phyloP scores from a whole-genome alignment of 2,888 invertebrate species.

The Synergus japonicus region DNA sequence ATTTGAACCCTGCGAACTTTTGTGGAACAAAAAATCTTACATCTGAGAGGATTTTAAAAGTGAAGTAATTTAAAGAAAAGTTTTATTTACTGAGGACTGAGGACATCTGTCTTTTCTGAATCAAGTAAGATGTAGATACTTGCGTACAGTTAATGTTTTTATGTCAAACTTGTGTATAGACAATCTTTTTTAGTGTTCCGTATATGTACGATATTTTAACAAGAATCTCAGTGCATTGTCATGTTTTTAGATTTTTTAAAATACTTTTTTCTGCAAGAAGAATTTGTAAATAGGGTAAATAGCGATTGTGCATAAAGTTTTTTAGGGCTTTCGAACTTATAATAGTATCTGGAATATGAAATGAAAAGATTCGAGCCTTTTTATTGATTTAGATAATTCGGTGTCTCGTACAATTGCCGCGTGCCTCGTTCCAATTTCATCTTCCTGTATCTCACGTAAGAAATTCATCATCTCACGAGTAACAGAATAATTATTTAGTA shows the following conservation, averaged over 20 bases:
- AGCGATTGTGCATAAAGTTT: slow-evolving; percentile 8
- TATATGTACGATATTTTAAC: slow-evolving; percentile 1
- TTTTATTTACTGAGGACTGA: slow-evolving; percentile 29
- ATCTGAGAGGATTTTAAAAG: slow-evolving; percentile 16
- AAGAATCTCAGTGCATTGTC: slow-evolving; percentile 27
- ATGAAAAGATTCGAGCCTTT: not conserved
- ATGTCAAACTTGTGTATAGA: slow-evolving; percentile 3
- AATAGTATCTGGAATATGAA: not conserved
- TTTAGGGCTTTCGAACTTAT: not conserved
- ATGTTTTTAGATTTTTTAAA: slow-evolving; percentile 13
- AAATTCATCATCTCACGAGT: slow-evolving; percentile 3
- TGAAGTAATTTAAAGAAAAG: slow-evolving; percentile 8
- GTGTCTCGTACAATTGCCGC: slow-evolving; percentile 22
- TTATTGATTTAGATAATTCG: not conserved
- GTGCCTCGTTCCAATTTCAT: slow-evolving; percentile 36
- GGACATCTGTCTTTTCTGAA: not conserved
- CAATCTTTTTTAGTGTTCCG: not conserved
- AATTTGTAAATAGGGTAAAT: slow-evolving; percentile 34
- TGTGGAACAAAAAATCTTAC: not conserved
- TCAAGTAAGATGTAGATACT: slow-evolving; percentile 23
- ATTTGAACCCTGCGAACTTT: slow-evolving; percentile 5
- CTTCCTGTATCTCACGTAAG: slow-evolving; percentile 16
- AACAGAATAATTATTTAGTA: slow-evolving; percentile 23
- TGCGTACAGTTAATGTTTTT: slow-evolving; percentile 26
- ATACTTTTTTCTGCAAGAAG: slow-evolving; percentile 9